Evolutionary conservation across 2,888 invertebrate genomes (phyloP), one percentile per base, ranked within the genome.

Genomic region (Cerceris ruficornis): DNA sequence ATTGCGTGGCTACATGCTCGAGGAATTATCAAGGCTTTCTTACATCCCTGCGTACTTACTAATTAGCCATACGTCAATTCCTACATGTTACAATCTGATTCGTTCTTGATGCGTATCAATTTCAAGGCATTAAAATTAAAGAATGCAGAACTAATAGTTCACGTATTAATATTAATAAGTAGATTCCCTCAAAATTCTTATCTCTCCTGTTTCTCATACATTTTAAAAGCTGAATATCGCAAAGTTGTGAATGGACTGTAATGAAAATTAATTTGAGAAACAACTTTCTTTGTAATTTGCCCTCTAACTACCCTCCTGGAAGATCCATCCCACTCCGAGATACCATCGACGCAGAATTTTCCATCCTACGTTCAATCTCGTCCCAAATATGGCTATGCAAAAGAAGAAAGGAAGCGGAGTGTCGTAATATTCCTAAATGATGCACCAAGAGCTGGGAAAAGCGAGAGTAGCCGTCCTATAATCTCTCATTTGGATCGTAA

Each of bases 1-100:
- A 90, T 90, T 89, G 85, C 84, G 82, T 78, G 79, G 81, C 85
- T 88, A 86, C 88, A 88, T 90, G 87, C 87, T 87, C 87, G 81
- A 86, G 65, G 82, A 89, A 89, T 87, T 88, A 88, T 87, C 88
- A 84, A 86, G 86, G 84, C 85, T 88, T 85, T 85, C 84, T 82
- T 83, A 64, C 83, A 52, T 77, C 75, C 84, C 77, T 81, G 39
- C 73, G 69, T 76, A 73, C 82, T 85, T 80, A 75, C 77, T 80
- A 68, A 64, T 80, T 85, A 77, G 69, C 60, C 62, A 60, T 72
- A 57, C 57, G 71, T 58, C 69, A 49, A 69, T 54, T 71, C 43
- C 58, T 60, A 49, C 58, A 59, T 55, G 71, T 55, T 71, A 50
- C 64, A 77, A 71, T 68, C 64, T 59, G 55, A n/a, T 68, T 67